Evolutionary conservation across 2,113 vertebrate species (phyloP).

Genomic region (Addax nasomaculatus): DNA sequence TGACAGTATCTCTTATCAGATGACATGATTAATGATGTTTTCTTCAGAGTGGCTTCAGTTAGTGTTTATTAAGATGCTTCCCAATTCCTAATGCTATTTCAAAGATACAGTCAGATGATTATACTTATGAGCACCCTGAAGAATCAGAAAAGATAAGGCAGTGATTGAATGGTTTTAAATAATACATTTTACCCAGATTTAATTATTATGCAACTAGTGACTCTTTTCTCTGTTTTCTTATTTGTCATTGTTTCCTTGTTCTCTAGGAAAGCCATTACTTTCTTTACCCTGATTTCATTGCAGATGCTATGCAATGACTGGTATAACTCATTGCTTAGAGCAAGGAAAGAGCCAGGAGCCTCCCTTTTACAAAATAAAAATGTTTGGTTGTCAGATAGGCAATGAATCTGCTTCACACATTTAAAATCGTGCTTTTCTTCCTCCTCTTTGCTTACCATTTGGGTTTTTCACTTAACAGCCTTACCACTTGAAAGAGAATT

Average conservation of each 20-base stretch:
- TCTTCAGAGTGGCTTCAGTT: conserved; percentile 29
- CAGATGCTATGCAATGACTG: not conserved
- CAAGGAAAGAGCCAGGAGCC: not conserved
- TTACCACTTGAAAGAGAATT: not conserved
- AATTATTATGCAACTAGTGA: conserved; percentile 56
- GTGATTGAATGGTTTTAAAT: conserved; percentile 58
- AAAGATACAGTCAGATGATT: conserved; percentile 53
- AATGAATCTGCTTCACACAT: not conserved
- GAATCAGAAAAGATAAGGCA: conserved; percentile 63
- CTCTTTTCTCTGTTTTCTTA: not conserved
- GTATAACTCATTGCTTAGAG: not conserved
- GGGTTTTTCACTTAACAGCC: not conserved
- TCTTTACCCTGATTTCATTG: not conserved
- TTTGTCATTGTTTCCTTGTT: not conserved
- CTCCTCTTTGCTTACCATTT: not conserved
- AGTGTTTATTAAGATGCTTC: conserved; percentile 50
- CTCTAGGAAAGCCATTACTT: conserved; percentile 12
- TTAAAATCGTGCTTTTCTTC: not conserved
- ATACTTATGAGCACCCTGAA: conserved; percentile 33
- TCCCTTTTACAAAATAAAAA: not conserved
- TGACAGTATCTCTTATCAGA: conserved; percentile 59
- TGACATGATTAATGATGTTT: conserved; percentile 66
- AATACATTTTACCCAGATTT: conserved; percentile 47
- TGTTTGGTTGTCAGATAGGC: not conserved
- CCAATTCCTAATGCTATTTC: conserved; percentile 54